Evolutionary conservation across 1,140 invertebrate genomes (phyloP).

Genomic region (Drosophila chauvacae): DNA sequence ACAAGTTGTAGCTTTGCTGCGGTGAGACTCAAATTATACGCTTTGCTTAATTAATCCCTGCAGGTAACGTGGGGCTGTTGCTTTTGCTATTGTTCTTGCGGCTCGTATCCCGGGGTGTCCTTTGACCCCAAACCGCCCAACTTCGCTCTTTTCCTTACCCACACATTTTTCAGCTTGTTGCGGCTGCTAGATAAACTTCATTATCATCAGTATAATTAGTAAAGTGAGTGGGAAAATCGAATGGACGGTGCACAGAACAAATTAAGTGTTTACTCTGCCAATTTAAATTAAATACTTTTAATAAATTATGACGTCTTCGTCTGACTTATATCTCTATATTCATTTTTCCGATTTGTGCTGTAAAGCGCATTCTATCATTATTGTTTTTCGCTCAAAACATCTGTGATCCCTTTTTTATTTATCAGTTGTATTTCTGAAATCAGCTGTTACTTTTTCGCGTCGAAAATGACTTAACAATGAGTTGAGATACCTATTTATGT

Average conservation of each 20-base stretch:
- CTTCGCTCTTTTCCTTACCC: slow-evolving; percentile 21
- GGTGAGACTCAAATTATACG: slow-evolving; percentile 59
- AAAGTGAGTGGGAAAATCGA: slow-evolving; percentile 13
- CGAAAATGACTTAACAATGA: background rate
- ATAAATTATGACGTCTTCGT: too few species aligned
- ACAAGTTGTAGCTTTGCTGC: slow-evolving; percentile 42
- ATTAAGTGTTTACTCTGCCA: background rate
- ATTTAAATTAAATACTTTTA: too few species aligned
- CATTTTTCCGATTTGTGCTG: background rate
- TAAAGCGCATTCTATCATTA: background rate
- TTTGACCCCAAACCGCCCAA: slow-evolving; percentile 28
- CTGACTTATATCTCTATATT: too few species aligned
- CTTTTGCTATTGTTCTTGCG: slow-evolving; percentile 29
- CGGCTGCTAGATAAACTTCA: slow-evolving; percentile 51
- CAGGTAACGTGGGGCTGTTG: slow-evolving; percentile 51
- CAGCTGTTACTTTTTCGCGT: background rate
- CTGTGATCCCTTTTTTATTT: too few species aligned
- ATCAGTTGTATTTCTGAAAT: background rate
- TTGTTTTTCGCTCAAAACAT: too few species aligned
- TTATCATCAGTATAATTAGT: slow-evolving; percentile 51
- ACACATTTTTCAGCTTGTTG: slow-evolving; percentile 41
- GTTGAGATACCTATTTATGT: background rate
- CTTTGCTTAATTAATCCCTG: slow-evolving; percentile 74
- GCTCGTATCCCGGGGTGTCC: slow-evolving; percentile 33
- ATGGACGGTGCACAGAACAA: background rate